These are phyloP conservation scores for Brachionus sp. DNA, from an alignment of 1,140 invertebrate species.

Conservation along the genomic window DNA sequence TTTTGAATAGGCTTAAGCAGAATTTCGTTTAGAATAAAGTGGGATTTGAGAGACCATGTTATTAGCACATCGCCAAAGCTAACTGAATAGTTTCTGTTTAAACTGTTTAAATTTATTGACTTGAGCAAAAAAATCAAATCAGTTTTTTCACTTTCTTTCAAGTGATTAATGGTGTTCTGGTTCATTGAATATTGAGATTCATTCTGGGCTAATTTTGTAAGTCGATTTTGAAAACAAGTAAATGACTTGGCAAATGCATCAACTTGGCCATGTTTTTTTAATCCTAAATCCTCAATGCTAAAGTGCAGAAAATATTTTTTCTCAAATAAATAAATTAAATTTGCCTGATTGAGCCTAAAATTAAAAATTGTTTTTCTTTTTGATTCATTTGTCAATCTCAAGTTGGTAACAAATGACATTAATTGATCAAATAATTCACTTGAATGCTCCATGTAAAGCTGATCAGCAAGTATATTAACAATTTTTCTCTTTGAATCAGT, in stretches of 20 bases:
- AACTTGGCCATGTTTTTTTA: neutral
- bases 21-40: slow-evolving; percentile 26
- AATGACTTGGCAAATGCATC: neutral
- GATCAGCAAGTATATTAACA: neutral
- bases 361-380: neutral
- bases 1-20: neutral
- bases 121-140: slow-evolving; percentile 9
- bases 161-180: neutral
- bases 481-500: neutral
- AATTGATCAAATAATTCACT: neutral
- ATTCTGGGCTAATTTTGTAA: neutral
- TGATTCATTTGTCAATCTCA: neutral
- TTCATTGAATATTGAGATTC: neutral
- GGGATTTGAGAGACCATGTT: neutral
- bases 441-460: neutral
- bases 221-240: neutral
- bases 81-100: neutral
- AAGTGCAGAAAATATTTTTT: slow-evolving; percentile 5
- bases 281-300: neutral
- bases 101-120: neutral
- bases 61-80: neutral
- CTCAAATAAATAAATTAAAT: neutral
- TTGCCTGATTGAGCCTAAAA: neutral
- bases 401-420: neutral
- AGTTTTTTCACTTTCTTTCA: slow-evolving; percentile 4